These are phyloP conservation scores for Glyphotaelius pellucidus DNA, from an alignment of 2,888 invertebrate genomes.

Conservation along the genomic window DNA sequence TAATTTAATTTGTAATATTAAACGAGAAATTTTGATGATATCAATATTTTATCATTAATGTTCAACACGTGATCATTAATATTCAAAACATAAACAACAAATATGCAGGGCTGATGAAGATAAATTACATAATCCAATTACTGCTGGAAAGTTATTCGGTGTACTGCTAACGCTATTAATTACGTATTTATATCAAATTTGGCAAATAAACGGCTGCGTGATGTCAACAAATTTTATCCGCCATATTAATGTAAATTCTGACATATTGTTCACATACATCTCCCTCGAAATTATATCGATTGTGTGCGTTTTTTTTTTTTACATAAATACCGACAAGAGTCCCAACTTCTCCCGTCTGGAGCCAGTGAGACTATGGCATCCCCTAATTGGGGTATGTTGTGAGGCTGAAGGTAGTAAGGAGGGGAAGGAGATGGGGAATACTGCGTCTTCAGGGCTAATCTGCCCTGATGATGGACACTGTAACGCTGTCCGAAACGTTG, in stretches of 20 bases:
- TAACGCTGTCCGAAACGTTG: too few relatives aligned
- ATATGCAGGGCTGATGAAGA: neutral
- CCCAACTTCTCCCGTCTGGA: too few relatives aligned
- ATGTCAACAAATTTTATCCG: neutral
- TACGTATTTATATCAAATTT: neutral
- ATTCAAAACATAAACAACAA: neutral
- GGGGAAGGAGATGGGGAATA: too few relatives aligned
- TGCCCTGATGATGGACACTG: too few relatives aligned
- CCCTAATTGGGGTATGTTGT: too few relatives aligned
- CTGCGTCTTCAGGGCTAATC: too few relatives aligned
- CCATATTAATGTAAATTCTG: neutral
- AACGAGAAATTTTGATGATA: neutral
- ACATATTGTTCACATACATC: neutral
- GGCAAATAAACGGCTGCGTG: neutral
- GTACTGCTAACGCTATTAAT: neutral
- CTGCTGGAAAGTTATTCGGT: neutral
- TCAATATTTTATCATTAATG: neutral
- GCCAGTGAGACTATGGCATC: too few relatives aligned
- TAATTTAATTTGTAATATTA: neutral
- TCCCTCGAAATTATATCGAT: too few relatives aligned
- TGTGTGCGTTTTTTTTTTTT: too few relatives aligned
- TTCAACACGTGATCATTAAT: neutral
- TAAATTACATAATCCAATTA: neutral
- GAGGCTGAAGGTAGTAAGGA: too few relatives aligned
- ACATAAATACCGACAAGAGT: too few relatives aligned